Percentiles rank a stretch among this genome's conserved stretches.
These are phyloP conservation scores for Odontomyia ornata DNA, from an alignment of 2,888 invertebrate species.

Conservation along the genomic window DNA sequence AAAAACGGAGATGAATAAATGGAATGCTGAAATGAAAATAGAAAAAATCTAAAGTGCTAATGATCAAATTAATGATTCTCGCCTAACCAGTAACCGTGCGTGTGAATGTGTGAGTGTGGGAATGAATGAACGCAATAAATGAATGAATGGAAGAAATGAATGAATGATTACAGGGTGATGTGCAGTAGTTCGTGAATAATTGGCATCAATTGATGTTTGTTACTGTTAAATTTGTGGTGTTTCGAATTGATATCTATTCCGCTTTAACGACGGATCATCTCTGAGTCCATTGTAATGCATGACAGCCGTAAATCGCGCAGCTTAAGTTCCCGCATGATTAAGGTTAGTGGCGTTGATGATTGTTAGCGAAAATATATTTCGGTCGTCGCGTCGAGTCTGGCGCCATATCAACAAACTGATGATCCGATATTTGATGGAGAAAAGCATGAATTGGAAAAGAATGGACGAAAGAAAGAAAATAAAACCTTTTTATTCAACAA, in stretches of 20 bases:
- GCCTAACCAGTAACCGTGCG: not conserved
- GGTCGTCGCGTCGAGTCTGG: constrained; percentile 4
- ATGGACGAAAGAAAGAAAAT: too few species aligned
- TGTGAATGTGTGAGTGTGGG: not conserved
- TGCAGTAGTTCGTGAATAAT: constrained; percentile 40
- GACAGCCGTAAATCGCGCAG: constrained; percentile 40
- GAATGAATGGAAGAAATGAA: too few species aligned
- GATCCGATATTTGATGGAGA: constrained; percentile 12
- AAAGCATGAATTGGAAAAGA: not conserved
- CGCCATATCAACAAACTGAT: constrained; percentile 39
- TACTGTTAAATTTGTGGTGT: constrained; percentile 37
- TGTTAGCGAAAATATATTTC: not conserved
- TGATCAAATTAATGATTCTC: constrained; percentile 30
- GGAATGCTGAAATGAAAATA: not conserved
- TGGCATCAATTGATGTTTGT: constrained; percentile 39
- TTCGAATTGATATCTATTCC: constrained; percentile 36
- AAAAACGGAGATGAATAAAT: not conserved
- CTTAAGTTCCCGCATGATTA: constrained; percentile 29
- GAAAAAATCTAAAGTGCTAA: constrained; percentile 34
- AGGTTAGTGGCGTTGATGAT: constrained; percentile 2
- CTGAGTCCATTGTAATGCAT: constrained; percentile 13
- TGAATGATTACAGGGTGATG: constrained; percentile 30
- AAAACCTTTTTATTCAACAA: constrained; percentile 29
- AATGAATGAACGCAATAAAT: not conserved
- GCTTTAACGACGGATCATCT: constrained; percentile 27